These are phyloP conservation scores for Choloepus hoffmanni DNA, from an alignment of 2,113 vertebrate genomes.

Conservation along the genomic window DNA sequence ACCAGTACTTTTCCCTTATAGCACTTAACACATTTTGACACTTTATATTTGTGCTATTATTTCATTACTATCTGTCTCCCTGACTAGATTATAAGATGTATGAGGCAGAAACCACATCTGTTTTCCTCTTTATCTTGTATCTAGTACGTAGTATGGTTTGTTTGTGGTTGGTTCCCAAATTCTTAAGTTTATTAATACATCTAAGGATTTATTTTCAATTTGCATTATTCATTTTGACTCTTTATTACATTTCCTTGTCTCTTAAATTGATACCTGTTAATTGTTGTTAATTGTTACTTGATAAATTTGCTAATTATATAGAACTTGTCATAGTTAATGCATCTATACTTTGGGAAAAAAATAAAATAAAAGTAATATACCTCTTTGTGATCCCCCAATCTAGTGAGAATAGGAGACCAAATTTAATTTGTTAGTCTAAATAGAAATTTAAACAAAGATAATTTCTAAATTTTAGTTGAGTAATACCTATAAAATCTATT, in stretches of 20 bases:
- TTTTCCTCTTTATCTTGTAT: neutral
- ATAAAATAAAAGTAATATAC: neutral
- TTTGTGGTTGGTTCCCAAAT: neutral
- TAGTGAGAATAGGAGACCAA: neutral
- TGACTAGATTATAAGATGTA: neutral
- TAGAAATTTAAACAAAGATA: neutral
- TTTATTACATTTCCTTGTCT: neutral
- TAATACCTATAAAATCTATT: neutral
- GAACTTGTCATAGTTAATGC: neutral
- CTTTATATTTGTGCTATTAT: neutral
- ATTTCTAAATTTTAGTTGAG: neutral
- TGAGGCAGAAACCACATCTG: neutral
- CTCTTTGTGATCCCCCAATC: neutral
- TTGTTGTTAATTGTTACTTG: neutral
- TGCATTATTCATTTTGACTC: neutral
- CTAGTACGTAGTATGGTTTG: neutral
- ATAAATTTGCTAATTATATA: neutral
- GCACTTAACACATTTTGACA: neutral
- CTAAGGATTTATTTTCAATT: slow-evolving; percentile 12
- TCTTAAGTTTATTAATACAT: neutral
- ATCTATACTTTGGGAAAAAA: neutral
- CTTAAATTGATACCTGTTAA: neutral
- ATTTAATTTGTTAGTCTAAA: neutral
- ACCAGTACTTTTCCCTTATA: neutral
- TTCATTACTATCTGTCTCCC: neutral